These are phyloP conservation scores for Protomyctophum bolini DNA, from an alignment of 2,113 vertebrate genomes.

Conservation along the genomic window DNA sequence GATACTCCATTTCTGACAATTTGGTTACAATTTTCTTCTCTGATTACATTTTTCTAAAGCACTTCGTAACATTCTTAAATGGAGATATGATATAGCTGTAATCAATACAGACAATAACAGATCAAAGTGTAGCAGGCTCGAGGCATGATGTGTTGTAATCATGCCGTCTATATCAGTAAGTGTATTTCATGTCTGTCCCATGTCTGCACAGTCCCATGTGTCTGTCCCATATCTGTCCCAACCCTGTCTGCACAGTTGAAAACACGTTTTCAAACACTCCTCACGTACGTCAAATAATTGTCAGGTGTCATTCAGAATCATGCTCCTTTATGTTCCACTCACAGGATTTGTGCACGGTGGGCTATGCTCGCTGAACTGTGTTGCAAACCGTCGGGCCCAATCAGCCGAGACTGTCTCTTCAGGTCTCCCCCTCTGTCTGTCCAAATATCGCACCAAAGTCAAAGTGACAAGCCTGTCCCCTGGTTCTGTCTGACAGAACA, in stretches of 20 bases:
- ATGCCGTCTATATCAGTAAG: constrained; percentile 19
- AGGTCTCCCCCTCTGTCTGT: constrained; percentile 54
- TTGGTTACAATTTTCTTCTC: no score
- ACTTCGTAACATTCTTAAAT: no score
- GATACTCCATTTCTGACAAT: no score
- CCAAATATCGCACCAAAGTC: constrained; percentile 57
- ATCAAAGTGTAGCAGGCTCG: no score
- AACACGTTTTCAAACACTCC: constrained; percentile 38
- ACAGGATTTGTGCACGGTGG: constrained; percentile 36
- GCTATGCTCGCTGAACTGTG: constrained; percentile 40
- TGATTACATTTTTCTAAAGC: no score
- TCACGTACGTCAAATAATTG: constrained; percentile 54
- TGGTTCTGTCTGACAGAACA: constrained; percentile 48
- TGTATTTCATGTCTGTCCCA: not conserved
- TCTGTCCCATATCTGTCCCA: not conserved
- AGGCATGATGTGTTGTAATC: constrained; percentile 43
- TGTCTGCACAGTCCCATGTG: not conserved
- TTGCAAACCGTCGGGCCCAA: constrained; percentile 56
- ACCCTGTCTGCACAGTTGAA: constrained; percentile 26
- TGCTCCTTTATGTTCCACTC: not conserved
- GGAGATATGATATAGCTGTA: no score
- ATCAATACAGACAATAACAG: no score
- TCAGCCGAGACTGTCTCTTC: constrained; percentile 50
- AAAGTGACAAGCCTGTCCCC: constrained; percentile 49
- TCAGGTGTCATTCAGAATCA: constrained; percentile 49